Conservation (phyloP, 2,888 invertebrate genomes). For the Andrena camellia region DNA sequence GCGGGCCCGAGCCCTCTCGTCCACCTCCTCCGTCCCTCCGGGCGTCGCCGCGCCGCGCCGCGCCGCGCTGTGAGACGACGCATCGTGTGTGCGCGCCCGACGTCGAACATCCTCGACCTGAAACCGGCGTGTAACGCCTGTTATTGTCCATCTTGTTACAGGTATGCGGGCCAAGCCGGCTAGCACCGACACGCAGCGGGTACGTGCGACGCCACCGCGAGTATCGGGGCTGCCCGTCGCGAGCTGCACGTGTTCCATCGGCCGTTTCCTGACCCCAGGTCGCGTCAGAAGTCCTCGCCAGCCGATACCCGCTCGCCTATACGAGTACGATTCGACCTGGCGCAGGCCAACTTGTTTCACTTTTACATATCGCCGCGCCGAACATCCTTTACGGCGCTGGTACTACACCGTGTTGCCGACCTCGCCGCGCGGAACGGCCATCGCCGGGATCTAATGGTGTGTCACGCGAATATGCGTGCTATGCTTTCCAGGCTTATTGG, state of each 20-base stretch:
- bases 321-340: slow-evolving; percentile 32
- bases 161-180: slow-evolving; percentile 39
- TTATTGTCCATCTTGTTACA: slow-evolving; percentile 72
- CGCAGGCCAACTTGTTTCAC: slow-evolving; percentile 43
- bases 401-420: slow-evolving; percentile 36
- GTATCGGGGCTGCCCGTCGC: slow-evolving; percentile 38
- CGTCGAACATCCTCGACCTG: slow-evolving; percentile 66
- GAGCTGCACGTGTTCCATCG: slow-evolving; percentile 64
- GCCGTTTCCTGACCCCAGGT: slow-evolving; percentile 62
- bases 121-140: slow-evolving; percentile 70
- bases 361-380: slow-evolving; percentile 47
- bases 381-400: slow-evolving; percentile 44
- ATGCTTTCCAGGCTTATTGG: neutral
- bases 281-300: slow-evolving; percentile 57
- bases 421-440: neutral
- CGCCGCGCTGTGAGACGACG: slow-evolving; percentile 44
- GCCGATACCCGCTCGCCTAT: slow-evolving; percentile 30
- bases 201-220: slow-evolving; percentile 13
- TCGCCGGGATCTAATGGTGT: neutral
- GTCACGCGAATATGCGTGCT: neutral
- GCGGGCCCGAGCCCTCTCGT: slow-evolving; percentile 12
- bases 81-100: slow-evolving; percentile 58
- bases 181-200: slow-evolving; percentile 46
- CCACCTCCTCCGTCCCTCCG: slow-evolving; percentile 18
- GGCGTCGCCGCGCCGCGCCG: slow-evolving; percentile 16